Conservation (phyloP, 2,113 vertebrate species). For the Xyrauchen texanus region DNA sequence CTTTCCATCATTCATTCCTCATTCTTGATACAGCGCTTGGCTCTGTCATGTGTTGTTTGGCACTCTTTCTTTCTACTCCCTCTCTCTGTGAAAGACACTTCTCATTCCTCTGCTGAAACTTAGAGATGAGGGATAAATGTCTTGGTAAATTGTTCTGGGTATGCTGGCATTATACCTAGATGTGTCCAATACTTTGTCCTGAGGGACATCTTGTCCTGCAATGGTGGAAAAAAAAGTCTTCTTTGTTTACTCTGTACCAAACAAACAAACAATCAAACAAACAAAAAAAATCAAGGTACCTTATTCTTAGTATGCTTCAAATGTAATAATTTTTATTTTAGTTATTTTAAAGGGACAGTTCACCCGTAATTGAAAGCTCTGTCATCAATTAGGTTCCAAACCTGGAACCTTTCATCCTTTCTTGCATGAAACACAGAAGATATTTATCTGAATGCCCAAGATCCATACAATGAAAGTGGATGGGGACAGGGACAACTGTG, state of each 20-base stretch:
- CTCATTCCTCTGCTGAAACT: conserved; percentile 45
- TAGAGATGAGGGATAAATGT: conserved; percentile 44
- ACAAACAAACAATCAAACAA: neutral
- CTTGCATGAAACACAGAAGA: too few species aligned
- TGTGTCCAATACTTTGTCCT: conserved; percentile 28
- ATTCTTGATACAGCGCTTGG: conserved; percentile 70
- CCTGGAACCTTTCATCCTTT: too few species aligned
- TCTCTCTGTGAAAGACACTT: conserved; percentile 65
- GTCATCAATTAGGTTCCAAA: too few species aligned
- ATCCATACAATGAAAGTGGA: too few species aligned
- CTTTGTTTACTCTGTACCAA: conserved; percentile 7
- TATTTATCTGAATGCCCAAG: too few species aligned
- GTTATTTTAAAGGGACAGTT: too few species aligned
- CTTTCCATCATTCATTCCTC: conserved; percentile 76
- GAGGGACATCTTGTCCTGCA: conserved; percentile 15
- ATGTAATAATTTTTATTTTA: too few species aligned
- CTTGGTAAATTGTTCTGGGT: conserved; percentile 53
- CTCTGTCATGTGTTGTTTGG: conserved; percentile 65
- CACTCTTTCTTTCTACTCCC: conserved; percentile 60
- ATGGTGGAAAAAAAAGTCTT: neutral
- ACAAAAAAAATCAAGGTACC: too few species aligned
- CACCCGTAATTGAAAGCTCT: too few species aligned
- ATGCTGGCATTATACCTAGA: conserved; percentile 58
- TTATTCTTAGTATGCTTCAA: too few species aligned
- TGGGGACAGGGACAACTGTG: too few species aligned